Evolutionary conservation across 2,888 invertebrate species (phyloP).

Genomic region (Nomada goodeniana): DNA sequence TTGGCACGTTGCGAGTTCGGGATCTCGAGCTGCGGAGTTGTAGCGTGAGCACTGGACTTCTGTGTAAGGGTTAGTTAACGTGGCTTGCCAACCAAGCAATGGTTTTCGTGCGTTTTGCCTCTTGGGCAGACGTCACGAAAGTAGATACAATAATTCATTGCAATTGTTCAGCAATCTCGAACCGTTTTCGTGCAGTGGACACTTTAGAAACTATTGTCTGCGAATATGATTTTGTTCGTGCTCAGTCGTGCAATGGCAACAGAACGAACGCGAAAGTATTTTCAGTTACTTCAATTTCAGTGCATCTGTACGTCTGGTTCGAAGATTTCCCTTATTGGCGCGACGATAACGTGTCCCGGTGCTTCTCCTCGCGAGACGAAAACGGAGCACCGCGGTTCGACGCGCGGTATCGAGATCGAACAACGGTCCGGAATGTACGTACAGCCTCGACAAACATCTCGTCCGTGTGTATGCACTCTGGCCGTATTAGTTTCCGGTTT

Average conservation of each 20-base stretch:
- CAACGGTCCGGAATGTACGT: background rate
- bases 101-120: constrained; percentile 2
- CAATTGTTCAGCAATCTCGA: constrained; percentile 12
- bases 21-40: constrained; percentile 6
- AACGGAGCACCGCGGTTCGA: background rate
- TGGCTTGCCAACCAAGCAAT: constrained; percentile 32
- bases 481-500: constrained; percentile 45
- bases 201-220: background rate
- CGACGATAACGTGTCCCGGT: too few species aligned
- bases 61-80: constrained; percentile 22
- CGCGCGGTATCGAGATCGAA: constrained; percentile 3
- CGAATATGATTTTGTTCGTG: background rate
- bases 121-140: background rate
- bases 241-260: background rate
- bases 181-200: background rate
- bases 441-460: background rate
- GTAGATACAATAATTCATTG: constrained; percentile 1
- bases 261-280: background rate
- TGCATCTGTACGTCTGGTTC: too few species aligned
- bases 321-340: too few species aligned
- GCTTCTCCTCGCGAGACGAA: too few species aligned
- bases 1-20: constrained; percentile 29
- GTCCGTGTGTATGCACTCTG: constrained; percentile 24
- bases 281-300: too few species aligned
- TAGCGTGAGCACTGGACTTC: background rate